phyloP scores from a whole-genome alignment of 2,113 vertebrate genomes.

The Myiagra hebetior region DNA sequence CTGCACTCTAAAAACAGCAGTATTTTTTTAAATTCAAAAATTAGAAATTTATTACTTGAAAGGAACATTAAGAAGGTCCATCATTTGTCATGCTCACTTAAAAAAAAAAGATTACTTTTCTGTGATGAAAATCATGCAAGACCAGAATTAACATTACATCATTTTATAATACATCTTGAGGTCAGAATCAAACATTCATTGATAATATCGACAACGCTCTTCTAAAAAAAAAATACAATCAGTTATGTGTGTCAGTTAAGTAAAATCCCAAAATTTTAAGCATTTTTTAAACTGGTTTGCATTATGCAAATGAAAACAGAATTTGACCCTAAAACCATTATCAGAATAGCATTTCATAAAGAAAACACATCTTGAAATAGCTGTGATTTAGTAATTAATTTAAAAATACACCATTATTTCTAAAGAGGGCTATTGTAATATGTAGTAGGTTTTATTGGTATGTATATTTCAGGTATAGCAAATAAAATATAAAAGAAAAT shows the following conservation, averaged over 20 bases:
- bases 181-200: not conserved
- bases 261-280: not conserved
- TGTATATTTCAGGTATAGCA: not conserved
- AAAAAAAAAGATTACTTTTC: not conserved
- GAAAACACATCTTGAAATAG: not conserved
- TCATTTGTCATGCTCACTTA: accelerated
- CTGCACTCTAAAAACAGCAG: not conserved
- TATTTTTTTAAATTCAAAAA: not conserved
- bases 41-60: not conserved
- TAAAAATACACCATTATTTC: not conserved
- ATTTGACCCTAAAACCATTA: not conserved
- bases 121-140: not conserved
- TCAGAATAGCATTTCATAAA: not conserved
- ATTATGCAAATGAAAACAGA: not conserved
- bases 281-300: not conserved
- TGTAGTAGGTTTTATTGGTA: not conserved
- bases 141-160: not conserved
- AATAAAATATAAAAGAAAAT: not conserved
- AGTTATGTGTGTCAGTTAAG: not conserved
- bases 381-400: not conserved
- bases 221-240: not conserved
- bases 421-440: not conserved
- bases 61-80: not conserved
- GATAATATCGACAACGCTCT: not conserved
- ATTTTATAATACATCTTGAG: not conserved